Evolutionary conservation across 2,797 vertebrate species (phyloP).

Genomic region (Notoglanidium macrostoma): DNA sequence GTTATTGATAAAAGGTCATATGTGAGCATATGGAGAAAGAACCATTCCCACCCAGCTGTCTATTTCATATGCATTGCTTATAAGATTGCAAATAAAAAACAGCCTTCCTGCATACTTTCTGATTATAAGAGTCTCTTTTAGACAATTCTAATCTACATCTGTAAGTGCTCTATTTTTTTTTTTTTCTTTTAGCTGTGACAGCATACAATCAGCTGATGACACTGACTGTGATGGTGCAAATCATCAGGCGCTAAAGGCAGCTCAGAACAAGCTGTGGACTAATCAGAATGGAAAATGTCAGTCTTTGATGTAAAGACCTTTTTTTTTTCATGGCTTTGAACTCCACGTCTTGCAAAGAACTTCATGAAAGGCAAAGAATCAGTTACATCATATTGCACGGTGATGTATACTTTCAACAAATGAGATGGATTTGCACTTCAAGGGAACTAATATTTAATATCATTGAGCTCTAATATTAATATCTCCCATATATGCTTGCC

Average conservation of each 20-base stretch:
- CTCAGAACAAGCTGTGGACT: background rate
- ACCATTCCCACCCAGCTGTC: too few species aligned
- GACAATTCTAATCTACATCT: background rate
- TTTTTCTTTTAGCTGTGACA: background rate
- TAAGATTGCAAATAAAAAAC: background rate
- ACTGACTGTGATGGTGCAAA: slow-evolving; percentile 9
- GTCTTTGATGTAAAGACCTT: slow-evolving; percentile 16
- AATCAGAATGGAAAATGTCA: slow-evolving; percentile 10
- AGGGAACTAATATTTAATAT: slow-evolving; percentile 3
- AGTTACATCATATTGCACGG: slow-evolving; percentile 14
- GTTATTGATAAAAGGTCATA: background rate
- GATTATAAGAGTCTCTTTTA: slow-evolving; percentile 18
- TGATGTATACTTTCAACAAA: background rate
- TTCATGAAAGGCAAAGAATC: background rate
- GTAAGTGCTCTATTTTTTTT: background rate
- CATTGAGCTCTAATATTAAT: background rate
- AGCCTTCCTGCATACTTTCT: background rate
- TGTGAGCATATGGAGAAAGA: background rate
- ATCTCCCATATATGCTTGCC: background rate
- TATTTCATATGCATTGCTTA: background rate
- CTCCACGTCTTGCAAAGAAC: background rate
- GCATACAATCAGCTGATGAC: slow-evolving; percentile 16
- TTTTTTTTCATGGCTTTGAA: background rate
- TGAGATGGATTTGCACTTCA: background rate
- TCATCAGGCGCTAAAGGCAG: background rate